Evolutionary conservation across 2,797 vertebrate genomes (phyloP).

Genomic region (Peromyscus eremicus): DNA sequence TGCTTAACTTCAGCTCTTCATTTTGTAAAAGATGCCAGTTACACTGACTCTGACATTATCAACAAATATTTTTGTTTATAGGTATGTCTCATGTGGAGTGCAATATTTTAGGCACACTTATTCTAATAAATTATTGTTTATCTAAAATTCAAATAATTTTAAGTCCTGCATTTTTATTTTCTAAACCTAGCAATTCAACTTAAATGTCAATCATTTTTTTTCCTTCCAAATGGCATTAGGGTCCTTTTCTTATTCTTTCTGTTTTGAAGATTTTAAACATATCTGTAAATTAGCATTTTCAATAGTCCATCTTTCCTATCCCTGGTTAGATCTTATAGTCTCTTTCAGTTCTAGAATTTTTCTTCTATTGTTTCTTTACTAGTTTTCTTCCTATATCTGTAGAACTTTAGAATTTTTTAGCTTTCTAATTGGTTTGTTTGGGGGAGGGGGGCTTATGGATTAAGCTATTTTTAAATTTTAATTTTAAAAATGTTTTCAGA

Average conservation of each 20-base stretch:
- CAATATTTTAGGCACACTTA: constrained; percentile 25
- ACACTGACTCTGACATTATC: constrained; percentile 33
- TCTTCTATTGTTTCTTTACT: constrained; percentile 55
- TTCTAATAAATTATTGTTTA: constrained; percentile 8
- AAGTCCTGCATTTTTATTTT: constrained; percentile 6
- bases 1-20: constrained; percentile 21
- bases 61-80: not conserved
- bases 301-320: not conserved
- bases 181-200: constrained; percentile 12
- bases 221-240: not conserved
- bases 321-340: not conserved
- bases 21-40: not conserved
- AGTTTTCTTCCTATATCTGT: constrained; percentile 24
- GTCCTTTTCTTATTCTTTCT: constrained; percentile 29
- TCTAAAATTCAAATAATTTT: constrained; percentile 58
- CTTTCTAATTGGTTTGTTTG: not conserved
- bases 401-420: not conserved
- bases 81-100: not conserved
- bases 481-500: not conserved
- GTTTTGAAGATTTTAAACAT: constrained; percentile 52
- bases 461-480: not conserved
- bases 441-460: not conserved
- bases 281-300: not conserved
- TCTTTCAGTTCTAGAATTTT: constrained; percentile 17
- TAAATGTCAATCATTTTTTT: not conserved